These are phyloP conservation scores for Grammomys surdaster DNA, from an alignment of 2,113 vertebrate genomes.

Conservation along the genomic window DNA sequence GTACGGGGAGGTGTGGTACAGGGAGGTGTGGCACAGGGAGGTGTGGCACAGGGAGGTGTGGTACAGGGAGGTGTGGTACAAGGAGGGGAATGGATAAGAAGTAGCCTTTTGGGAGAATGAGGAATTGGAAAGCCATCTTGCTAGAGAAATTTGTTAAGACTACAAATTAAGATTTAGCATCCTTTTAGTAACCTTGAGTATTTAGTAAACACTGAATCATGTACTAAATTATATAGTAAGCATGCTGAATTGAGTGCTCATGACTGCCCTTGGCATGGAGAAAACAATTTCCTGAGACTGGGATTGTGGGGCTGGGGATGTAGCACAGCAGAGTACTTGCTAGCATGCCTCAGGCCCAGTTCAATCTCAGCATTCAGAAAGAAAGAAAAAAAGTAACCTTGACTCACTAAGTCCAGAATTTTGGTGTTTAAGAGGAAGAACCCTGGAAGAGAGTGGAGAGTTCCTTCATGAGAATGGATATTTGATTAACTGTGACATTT, in stretches of 20 bases:
- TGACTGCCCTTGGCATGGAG: conserved; percentile 8
- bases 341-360: background rate
- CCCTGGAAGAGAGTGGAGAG: conserved; percentile 16
- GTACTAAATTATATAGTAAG: background rate
- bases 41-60: too few relatives aligned
- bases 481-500: conserved; percentile 45
- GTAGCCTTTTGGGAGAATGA: background rate
- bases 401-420: background rate
- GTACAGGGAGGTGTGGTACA: too few relatives aligned
- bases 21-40: background rate
- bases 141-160: conserved; percentile 17
- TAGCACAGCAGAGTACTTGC: background rate
- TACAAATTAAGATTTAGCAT: background rate
- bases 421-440: background rate
- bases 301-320: background rate
- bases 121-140: conserved; percentile 32
- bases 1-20: too few relatives aligned
- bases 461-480: conserved; percentile 26
- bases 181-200: conserved; percentile 29
- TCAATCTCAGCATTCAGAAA: background rate
- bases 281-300: conserved; percentile 3
- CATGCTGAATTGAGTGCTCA: conserved; percentile 29
- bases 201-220: background rate
- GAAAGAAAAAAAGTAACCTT: background rate
- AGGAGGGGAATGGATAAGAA: background rate